Evolutionary conservation across 2,113 vertebrate species (phyloP).

Genomic region (Dipodomys merriami): DNA sequence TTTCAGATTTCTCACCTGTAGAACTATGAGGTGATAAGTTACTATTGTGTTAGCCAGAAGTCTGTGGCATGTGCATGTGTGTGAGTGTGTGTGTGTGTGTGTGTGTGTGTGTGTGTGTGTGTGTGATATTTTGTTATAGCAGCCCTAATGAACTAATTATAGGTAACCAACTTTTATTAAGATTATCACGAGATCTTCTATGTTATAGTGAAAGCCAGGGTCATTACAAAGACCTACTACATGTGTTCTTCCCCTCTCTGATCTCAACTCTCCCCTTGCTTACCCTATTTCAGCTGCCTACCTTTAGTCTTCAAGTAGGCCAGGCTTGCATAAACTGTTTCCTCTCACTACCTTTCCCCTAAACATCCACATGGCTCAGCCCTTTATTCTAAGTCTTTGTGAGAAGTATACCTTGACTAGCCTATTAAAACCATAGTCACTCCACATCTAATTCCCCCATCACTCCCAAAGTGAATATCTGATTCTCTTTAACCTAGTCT

Average conservation of each 20-base stretch:
- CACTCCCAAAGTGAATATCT: background rate
- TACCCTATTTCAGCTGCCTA: background rate
- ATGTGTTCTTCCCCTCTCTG: background rate
- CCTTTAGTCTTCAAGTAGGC: background rate
- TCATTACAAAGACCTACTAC: background rate
- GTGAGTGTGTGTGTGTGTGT: no score
- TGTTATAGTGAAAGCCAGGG: conserved; percentile 35
- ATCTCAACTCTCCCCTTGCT: background rate
- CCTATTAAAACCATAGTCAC: background rate
- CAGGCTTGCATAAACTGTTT: background rate
- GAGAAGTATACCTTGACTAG: background rate
- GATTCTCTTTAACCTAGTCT: conserved; percentile 8
- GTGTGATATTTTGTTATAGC: background rate
- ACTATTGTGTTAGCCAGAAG: background rate
- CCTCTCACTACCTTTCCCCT: background rate
- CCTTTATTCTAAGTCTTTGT: background rate
- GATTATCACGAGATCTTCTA: background rate
- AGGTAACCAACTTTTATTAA: background rate
- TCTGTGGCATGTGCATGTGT: background rate
- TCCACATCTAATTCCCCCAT: background rate
- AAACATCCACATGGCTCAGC: background rate
- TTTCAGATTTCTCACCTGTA: background rate
- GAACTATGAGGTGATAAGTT: background rate
- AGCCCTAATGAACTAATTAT: background rate
- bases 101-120: no score